Evolutionary conservation across 2,797 vertebrate species (phyloP), one percentile per base, ranked within the genome.

Genomic region (Yasuhikotakia modesta): DNA sequence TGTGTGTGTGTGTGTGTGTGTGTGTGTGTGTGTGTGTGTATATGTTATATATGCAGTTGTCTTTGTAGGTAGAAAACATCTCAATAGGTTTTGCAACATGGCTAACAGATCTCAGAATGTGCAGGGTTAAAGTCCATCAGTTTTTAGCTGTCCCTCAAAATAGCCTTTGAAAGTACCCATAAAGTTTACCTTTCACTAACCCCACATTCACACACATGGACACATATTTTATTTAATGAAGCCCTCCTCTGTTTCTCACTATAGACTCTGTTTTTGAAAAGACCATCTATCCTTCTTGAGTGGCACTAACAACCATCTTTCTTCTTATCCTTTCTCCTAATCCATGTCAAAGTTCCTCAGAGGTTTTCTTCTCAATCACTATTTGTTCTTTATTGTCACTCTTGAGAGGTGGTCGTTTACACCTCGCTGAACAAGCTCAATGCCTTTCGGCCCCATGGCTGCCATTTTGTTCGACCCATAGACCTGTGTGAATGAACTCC

Each of bases 401-500:
- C 87, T 84, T 80, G 81, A 85, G 84, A 79, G 83, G 83, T 81
- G 74, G 82, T 43, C 45, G 58, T 89, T 93, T 90, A 91, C 91
- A 89, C 91, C 86, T 90, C 90, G 83, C 81, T 88, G 90, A 90
- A 73, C 90, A 86, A 77, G 21, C 55, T 91, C 85, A 90, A 92
- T 91, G 83, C 80, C 80, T 83, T 71, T 80, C 83, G 72, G 68
- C 77, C 76, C 72, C 70, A 85, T 85, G 87, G 88, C 82, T 75
- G 87, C 81, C 88, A 89, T 90, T 90, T 89, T 84, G 68, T 89
- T 85, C 84, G 83, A 85, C 88, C 87, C 87, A 89, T 90, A 88
- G 88, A 86, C 89, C 89, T 39, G 58, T 84, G 70, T 90, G 87
- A 92, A 91, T 86, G 86, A 84, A 88, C 82, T 83, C 79, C 86